phyloP scores from a whole-genome alignment of 2,113 vertebrate species.

The Synchiropus splendidus region DNA sequence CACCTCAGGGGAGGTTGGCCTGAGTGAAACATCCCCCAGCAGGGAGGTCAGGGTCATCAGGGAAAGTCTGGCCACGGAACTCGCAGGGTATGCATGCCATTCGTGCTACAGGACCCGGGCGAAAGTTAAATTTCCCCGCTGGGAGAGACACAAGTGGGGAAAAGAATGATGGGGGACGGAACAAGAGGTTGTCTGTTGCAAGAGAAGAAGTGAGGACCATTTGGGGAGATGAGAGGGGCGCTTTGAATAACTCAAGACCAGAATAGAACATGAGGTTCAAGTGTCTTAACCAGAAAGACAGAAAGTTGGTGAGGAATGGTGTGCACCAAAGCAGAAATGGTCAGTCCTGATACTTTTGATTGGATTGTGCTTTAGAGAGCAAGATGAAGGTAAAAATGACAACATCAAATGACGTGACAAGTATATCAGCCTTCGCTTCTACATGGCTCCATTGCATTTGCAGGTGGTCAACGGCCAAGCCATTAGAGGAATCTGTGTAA shows the following conservation, averaged over 20 bases:
- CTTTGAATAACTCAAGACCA: conserved; percentile 52
- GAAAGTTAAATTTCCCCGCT: conserved; percentile 31
- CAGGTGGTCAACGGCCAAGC: conserved; percentile 40
- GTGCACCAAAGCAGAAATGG: neutral
- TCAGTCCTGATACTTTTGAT: neutral
- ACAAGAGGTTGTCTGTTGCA: neutral
- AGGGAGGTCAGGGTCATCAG: conserved; percentile 27
- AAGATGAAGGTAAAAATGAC: conserved; percentile 1
- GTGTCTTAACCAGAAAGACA: conserved; percentile 61
- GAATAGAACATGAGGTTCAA: conserved; percentile 55
- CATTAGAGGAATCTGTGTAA: conserved; percentile 59
- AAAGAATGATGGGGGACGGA: neutral
- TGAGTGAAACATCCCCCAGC: conserved; percentile 4
- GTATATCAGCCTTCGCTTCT: conserved; percentile 18
- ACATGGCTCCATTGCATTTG: conserved; percentile 38
- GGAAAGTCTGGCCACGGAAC: conserved; percentile 17
- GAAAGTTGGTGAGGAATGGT: conserved; percentile 46
- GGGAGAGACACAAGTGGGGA: conserved; percentile 10
- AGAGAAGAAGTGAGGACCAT: conserved; percentile 3
- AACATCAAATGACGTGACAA: conserved; percentile 13
- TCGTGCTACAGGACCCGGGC: conserved; percentile 39
- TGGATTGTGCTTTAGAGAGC: neutral
- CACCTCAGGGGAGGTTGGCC: conserved; percentile 20
- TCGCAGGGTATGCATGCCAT: conserved; percentile 39
- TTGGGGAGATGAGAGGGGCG: conserved; percentile 9